phyloP scores from a whole-genome alignment of 2,797 vertebrate species.

The Apodemus agrarius region DNA sequence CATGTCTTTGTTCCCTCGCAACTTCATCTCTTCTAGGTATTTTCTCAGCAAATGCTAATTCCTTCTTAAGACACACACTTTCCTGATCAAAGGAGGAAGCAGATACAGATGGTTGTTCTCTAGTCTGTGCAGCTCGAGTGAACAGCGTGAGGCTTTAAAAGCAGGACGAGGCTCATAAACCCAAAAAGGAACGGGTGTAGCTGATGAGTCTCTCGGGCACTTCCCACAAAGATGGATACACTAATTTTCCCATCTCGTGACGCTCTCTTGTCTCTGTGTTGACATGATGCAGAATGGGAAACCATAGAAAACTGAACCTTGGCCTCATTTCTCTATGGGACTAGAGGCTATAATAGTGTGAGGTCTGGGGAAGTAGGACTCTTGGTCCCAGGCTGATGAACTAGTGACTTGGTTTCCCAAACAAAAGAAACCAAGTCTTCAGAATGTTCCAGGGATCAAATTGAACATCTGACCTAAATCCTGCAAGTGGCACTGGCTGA shows the following conservation, averaged over 20 bases:
- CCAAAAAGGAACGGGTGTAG: not conserved
- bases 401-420: not conserved
- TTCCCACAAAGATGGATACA: not conserved
- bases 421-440: not conserved
- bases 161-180: not conserved
- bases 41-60: not conserved
- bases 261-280: fast-evolving
- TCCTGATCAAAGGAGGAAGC: not conserved
- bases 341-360: not conserved
- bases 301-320: not conserved
- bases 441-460: not conserved
- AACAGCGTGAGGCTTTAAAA: not conserved
- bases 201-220: not conserved
- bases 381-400: not conserved
- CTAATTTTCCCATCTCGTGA: not conserved
- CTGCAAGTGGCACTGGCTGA: slow-evolving; percentile 5
- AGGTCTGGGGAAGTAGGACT: not conserved
- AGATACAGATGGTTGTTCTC: not conserved
- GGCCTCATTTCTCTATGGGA: not conserved
- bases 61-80: not conserved
- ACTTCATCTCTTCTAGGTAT: not conserved
- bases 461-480: not conserved
- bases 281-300: no score
- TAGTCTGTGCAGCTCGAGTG: not conserved
- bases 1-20: not conserved